phyloP scores from a whole-genome alignment of 2,797 vertebrate species.

The Antrozous pallidus region DNA sequence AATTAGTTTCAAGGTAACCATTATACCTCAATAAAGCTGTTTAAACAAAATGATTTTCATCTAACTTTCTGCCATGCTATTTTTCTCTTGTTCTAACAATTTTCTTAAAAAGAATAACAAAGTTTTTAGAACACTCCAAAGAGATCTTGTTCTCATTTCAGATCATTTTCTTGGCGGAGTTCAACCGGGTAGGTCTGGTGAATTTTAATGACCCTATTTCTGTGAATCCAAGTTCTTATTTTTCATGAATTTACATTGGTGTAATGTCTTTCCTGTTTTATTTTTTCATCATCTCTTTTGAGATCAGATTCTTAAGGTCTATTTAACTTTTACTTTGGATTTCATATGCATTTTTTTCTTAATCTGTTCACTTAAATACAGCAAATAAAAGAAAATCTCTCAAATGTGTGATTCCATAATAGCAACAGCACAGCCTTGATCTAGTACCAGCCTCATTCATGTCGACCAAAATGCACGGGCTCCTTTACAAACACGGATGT shows the following conservation, averaged over 20 bases:
- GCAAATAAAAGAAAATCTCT: neutral
- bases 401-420: neutral
- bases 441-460: neutral
- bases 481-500: neutral
- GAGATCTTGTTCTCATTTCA: neutral
- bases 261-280: neutral
- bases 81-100: neutral
- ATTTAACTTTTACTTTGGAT: neutral
- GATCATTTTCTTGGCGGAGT: neutral
- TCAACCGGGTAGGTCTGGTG: neutral
- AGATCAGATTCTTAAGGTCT: neutral
- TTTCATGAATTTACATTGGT: neutral
- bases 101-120: neutral
- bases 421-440: neutral
- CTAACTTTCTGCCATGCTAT: neutral
- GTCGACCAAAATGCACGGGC: neutral
- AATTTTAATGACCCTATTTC: constrained; percentile 1
- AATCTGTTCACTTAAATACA: neutral
- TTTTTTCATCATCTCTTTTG: neutral
- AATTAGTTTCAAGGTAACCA: neutral
- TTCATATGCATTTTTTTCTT: neutral
- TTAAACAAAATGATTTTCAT: neutral
- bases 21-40: neutral
- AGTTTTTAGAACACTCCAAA: neutral
- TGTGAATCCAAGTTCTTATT: constrained; percentile 12